phyloP scores from a whole-genome alignment of 2,888 invertebrate genomes.

The Alitta virens region DNA sequence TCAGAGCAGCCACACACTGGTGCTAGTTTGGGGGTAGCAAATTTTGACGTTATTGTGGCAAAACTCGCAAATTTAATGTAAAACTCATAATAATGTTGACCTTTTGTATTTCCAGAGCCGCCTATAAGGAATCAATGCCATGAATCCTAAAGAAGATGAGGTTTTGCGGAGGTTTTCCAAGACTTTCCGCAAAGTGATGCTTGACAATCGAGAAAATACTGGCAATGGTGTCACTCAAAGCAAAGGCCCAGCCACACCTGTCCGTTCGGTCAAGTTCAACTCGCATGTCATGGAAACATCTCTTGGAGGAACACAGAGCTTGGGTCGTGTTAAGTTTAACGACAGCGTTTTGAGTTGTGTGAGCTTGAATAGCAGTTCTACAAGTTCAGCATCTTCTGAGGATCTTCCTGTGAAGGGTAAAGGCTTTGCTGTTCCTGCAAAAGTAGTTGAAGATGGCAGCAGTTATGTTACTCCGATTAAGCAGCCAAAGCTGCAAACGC shows the following conservation, averaged over 20 bases:
- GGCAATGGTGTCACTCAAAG: neutral
- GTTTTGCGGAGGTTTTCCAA: conserved; percentile 5
- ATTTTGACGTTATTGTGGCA: no score
- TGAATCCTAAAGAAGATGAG: conserved; percentile 4
- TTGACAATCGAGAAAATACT: neutral
- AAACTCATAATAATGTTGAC: no score
- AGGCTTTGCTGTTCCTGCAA: neutral
- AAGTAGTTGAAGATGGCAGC: neutral
- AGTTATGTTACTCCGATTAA: neutral
- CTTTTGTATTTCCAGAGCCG: no score
- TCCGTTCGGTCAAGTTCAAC: conserved; percentile 9
- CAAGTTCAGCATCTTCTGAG: neutral
- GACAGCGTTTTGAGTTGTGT: neutral
- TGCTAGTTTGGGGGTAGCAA: no score
- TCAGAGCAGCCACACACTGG: no score
- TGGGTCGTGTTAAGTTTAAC: conserved; percentile 1
- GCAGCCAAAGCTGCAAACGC: conserved; percentile 26
- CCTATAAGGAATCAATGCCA: no score
- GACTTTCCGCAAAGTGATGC: conserved; percentile 5
- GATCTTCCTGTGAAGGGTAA: neutral
- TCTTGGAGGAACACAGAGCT: conserved; percentile 8
- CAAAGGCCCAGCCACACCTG: neutral
- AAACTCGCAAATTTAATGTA: no score
- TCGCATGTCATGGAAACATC: conserved; percentile 5
- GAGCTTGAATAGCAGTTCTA: neutral